Base-by-base conservation (phyloP, 2,888 invertebrate genomes). In the Andrena fulva region DNA sequence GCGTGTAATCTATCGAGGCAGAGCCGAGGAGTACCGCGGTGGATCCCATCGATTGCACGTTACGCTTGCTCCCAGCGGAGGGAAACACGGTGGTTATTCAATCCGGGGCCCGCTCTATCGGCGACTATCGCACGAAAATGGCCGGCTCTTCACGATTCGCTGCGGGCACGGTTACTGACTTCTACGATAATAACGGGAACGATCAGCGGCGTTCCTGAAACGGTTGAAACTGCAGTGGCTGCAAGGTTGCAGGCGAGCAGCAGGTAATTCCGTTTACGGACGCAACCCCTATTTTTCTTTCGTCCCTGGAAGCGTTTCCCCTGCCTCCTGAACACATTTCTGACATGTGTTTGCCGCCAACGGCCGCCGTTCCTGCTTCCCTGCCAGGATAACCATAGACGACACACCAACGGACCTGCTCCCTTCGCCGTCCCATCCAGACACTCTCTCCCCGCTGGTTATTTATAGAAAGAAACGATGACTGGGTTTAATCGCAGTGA, bases 381-480 rank as follows among this genome's bases (percentile, higher is more conserved):
- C 56, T 42, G 42, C 42, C 42, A 42, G 42, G 42, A 42, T 42
- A 42, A 42, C 42, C 42, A 16, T 42, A 42, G 42, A 12, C 42
- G 42, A 42, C 42, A 16, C 42, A 42, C 10, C n/a, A 29, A 35
- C 62, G 33, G 33, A 20, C 33, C 33, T 1, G 20, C 59, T 59
- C 12, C 29, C 24, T 68, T 62, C 60, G 33, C 35, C 60, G 48
- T 5, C 52, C 59, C 73, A 16, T 42, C 42, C 52, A 66, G 48
- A 27, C 73, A 66, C 29, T 67, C 66, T 29, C 50, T 68, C 31
- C 33, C 5, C 16, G 42, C 20, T 16, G 70, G 70, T 42, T 90
- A 87, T 89, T 89, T 90, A 88, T 89, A 90, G 89, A 86, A 83
- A 79, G 75, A 82, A 70, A 70, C 82, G 85, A 82, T 85, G 85